Conservation (phyloP, 1,140 invertebrate species). For the Psix sp. region DNA sequence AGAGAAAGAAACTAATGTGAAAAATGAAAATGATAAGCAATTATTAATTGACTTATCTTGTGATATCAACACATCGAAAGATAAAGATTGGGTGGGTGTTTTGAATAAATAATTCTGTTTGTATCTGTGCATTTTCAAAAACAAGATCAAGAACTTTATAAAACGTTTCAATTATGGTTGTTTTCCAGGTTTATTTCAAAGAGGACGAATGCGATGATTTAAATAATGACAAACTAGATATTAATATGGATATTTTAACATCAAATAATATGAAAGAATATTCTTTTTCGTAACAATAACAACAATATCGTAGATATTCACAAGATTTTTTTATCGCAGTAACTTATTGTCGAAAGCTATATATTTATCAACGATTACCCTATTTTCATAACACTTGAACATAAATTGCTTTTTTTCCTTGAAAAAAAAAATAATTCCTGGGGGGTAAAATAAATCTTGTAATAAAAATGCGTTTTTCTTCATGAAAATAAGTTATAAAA, state of each 20-base stretch:
- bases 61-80: conserved; percentile 44
- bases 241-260: conserved; percentile 7
- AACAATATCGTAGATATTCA: too few relatives aligned
- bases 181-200: conserved; percentile 46
- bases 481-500: too few relatives aligned
- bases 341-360: too few relatives aligned
- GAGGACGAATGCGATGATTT: conserved; percentile 26
- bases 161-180: conserved; percentile 1
- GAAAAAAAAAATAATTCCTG: too few relatives aligned
- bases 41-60: conserved; percentile 49
- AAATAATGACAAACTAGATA: conserved; percentile 30
- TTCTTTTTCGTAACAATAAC: conserved; percentile 17
- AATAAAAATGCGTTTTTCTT: too few relatives aligned
- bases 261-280: conserved; percentile 2
- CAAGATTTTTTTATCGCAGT: too few relatives aligned
- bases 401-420: too few relatives aligned
- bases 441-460: too few relatives aligned
- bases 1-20: conserved; percentile 25
- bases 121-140: conserved; percentile 2
- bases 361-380: too few relatives aligned
- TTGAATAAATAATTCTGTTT: not conserved
- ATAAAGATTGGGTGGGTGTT: conserved; percentile 35
- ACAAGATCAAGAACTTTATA: not conserved
- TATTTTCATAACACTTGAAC: too few relatives aligned
- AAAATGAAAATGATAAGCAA: conserved; percentile 51